Evolutionary conservation across 2,113 vertebrate species (phyloP).

Genomic region (Pelecanus crispus): DNA sequence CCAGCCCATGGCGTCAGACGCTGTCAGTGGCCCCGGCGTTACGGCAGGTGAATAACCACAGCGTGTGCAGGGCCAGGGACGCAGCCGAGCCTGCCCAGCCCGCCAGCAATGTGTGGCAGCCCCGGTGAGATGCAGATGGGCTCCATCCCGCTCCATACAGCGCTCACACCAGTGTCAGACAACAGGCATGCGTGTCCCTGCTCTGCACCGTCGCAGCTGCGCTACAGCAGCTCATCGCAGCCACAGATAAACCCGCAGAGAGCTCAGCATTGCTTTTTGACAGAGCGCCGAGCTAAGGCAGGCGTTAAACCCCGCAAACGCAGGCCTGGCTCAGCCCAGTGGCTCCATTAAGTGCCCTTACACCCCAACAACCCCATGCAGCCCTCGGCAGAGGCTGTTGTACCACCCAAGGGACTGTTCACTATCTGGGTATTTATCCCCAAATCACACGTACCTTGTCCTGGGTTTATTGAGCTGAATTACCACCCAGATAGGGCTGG

Average conservation of each 20-base stretch:
- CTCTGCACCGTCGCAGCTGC: not conserved
- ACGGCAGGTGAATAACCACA: not conserved
- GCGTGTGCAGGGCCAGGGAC: rapidly evolving
- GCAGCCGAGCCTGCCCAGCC: not conserved
- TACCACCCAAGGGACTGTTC: no score
- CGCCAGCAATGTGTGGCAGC: rapidly evolving
- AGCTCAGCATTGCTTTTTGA: not conserved
- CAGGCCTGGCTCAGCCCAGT: not conserved
- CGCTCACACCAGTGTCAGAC: not conserved
- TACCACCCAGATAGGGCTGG: not conserved
- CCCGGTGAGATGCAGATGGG: not conserved
- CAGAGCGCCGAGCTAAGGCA: not conserved
- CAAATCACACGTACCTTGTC: not conserved
- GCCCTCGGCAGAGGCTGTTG: not conserved
- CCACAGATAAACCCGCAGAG: not conserved
- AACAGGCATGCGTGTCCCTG: not conserved
- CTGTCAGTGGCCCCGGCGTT: rapidly evolving
- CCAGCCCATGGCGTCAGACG: not conserved
- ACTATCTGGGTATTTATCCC: not conserved
- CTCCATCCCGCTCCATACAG: not conserved
- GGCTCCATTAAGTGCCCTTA: not conserved
- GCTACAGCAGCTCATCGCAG: not conserved
- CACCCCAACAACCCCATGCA: not conserved
- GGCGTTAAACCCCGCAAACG: not conserved
- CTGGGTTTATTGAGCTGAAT: not conserved